These are phyloP conservation scores for Laothoe populi DNA, from an alignment of 2,888 invertebrate genomes.

Conservation along the genomic window DNA sequence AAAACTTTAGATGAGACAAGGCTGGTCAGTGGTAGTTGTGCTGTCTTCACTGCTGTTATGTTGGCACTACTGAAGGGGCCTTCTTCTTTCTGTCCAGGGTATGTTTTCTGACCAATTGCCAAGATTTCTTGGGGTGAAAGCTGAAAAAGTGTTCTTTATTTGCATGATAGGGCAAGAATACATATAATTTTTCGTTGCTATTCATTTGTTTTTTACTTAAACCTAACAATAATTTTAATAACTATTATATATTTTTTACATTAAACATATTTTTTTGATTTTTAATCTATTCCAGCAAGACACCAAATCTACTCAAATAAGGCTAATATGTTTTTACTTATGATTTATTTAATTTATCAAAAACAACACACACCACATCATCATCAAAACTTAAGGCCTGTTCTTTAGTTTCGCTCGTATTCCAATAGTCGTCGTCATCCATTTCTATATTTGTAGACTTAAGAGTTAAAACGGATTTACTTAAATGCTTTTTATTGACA, in stretches of 20 bases:
- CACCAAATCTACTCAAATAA: too few species aligned
- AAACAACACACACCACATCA: slow-evolving; percentile 85
- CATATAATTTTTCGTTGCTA: too few species aligned
- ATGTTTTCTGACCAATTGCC: slow-evolving; percentile 74
- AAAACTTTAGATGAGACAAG: slow-evolving; percentile 72
- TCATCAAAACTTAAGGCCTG: slow-evolving; percentile 92
- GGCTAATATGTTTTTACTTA: too few species aligned
- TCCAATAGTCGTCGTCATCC: slow-evolving; percentile 90
- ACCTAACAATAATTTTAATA: too few species aligned
- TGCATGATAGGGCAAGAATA: background rate
- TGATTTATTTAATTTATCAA: too few species aligned
- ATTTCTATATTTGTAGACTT: slow-evolving; percentile 1
- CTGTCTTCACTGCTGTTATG: slow-evolving; percentile 58
- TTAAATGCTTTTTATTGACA: too few species aligned
- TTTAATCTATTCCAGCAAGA: too few species aligned
- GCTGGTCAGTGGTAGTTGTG: slow-evolving; percentile 66
- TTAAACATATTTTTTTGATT: too few species aligned
- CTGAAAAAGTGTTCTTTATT: slow-evolving; percentile 46
- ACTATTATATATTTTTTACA: too few species aligned
- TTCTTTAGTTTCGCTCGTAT: slow-evolving; percentile 88
- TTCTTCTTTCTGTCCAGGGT: slow-evolving; percentile 57
- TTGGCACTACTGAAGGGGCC: slow-evolving; percentile 56
- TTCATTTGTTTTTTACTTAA: too few species aligned
- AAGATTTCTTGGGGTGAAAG: slow-evolving; percentile 78
- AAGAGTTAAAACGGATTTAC: too few species aligned